Conservation (phyloP, 64 coral and sea anemone species). For the Trachythela sp. region DNA sequence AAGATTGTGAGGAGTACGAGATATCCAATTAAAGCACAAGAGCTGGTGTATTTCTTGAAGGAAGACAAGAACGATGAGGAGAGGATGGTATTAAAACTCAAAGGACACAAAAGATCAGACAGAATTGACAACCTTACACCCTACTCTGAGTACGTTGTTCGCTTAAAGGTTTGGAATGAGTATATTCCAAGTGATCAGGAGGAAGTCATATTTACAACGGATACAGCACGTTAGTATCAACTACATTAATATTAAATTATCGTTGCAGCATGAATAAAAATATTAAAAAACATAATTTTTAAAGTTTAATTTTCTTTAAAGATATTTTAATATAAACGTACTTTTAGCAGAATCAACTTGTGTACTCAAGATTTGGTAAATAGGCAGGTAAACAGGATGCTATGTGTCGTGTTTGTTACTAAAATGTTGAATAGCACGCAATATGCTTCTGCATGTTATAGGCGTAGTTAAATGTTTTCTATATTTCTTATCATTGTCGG, state of each 20-base stretch:
- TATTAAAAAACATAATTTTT: too few relatives aligned
- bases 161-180: not conserved
- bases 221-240: not conserved
- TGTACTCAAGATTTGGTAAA: too few relatives aligned
- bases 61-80: not conserved
- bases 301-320: too few relatives aligned
- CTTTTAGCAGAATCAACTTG: too few relatives aligned
- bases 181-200: not conserved
- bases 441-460: too few relatives aligned
- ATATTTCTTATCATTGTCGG: too few relatives aligned
- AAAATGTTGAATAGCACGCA: too few relatives aligned
- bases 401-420: too few relatives aligned
- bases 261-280: not conserved
- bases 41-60: not conserved
- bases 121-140: not conserved
- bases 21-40: not conserved
- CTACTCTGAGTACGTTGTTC: not conserved
- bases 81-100: not conserved
- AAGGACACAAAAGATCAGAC: not conserved
- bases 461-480: too few relatives aligned
- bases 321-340: too few relatives aligned
- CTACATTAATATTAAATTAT: not conserved
- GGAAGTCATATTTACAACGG: not conserved
- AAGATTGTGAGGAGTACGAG: not conserved
- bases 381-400: too few relatives aligned